Conservation (phyloP, 2,888 invertebrate genomes). For the Epirrhoe alternata region DNA sequence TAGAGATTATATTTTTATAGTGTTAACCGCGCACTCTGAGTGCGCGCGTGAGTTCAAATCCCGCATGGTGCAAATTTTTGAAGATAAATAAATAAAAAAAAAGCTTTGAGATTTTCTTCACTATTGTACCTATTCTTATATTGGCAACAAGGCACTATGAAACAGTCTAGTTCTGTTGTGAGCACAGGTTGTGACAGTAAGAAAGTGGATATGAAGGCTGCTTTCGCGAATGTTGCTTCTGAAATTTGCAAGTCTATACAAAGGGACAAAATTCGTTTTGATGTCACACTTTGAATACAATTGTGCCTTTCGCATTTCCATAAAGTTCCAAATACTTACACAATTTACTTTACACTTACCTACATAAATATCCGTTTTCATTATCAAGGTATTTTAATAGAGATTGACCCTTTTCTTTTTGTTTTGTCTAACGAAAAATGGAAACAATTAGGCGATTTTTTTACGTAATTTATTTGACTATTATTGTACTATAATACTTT, state of each 20-base stretch:
- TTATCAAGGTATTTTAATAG: too few relatives aligned
- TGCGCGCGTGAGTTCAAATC: too few relatives aligned
- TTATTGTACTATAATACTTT: too few relatives aligned
- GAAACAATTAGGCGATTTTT: neutral
- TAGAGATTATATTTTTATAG: too few relatives aligned
- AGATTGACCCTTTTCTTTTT: neutral
- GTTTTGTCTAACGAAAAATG: neutral
- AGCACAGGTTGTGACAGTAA: neutral
- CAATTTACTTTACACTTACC: conserved; percentile 1
- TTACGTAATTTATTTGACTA: neutral
- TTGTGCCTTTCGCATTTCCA: conserved; percentile 32
- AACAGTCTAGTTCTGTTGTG: neutral
- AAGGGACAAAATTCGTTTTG: conserved; percentile 31
- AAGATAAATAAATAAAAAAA: too few relatives aligned
- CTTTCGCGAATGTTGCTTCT: conserved; percentile 13
- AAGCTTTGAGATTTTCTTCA: neutral
- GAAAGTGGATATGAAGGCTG: conserved; percentile 20
- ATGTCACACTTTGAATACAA: conserved; percentile 38
- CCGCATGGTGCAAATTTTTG: too few relatives aligned
- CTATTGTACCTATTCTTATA: neutral
- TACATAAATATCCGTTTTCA: conserved; percentile 1
- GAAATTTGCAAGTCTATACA: conserved; percentile 40
- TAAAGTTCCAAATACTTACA: conserved; percentile 10
- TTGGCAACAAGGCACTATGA: neutral
- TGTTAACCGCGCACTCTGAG: too few relatives aligned